Conservation (phyloP, 2,113 vertebrate species). For the Pollimyrus isidori region DNA sequence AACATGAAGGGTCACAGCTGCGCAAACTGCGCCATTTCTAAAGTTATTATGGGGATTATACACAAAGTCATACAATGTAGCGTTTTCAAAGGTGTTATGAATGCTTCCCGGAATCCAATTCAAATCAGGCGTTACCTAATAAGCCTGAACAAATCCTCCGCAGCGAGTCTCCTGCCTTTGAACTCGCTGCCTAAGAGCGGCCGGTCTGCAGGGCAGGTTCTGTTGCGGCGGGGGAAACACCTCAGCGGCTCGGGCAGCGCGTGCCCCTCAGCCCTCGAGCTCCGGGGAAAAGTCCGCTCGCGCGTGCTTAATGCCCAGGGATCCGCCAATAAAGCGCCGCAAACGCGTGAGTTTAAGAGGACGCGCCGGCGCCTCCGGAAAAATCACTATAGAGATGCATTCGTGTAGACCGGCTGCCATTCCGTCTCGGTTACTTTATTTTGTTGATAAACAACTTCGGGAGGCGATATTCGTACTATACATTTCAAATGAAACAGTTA, state of each 20-base stretch:
- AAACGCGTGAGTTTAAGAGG: conserved; percentile 13
- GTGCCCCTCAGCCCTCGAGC: neutral
- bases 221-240: conserved; percentile 47
- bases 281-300: neutral
- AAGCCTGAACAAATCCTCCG: conserved; percentile 72
- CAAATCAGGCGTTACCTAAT: conserved; percentile 71
- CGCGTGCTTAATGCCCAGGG: conserved; percentile 9
- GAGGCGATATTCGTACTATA: neutral
- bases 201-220: conserved; percentile 69
- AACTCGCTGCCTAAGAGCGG: conserved; percentile 57
- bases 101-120: conserved; percentile 70
- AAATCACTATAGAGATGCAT: conserved; percentile 4
- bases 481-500: neutral
- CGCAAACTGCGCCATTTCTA: conserved; percentile 55
- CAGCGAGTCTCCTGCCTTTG: conserved; percentile 66
- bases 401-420: neutral
- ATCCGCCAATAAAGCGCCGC: conserved; percentile 6
- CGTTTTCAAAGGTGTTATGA: conserved; percentile 68
- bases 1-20: conserved; percentile 62
- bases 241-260: conserved; percentile 31
- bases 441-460: neutral
- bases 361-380: neutral
- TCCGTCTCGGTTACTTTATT: neutral
- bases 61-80: conserved; percentile 68
- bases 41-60: conserved; percentile 72